Percentiles rank a stretch among this genome's conserved stretches.
These are phyloP conservation scores for Cichlasoma orientale DNA, from an alignment of 2,797 vertebrate genomes.

Conservation along the genomic window DNA sequence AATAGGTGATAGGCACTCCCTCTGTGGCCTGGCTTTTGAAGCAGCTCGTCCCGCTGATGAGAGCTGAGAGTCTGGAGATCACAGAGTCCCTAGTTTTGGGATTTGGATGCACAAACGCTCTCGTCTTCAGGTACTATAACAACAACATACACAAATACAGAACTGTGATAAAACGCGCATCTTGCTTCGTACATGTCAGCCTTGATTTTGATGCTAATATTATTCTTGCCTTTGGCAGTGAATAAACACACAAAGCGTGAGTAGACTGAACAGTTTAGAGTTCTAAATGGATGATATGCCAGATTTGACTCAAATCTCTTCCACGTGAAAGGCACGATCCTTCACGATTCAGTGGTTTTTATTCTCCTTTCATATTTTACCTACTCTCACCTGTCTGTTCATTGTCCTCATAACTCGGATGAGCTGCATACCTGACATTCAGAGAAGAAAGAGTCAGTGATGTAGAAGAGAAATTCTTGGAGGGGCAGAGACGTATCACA, in stretches of 20 bases:
- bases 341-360: conserved; percentile 7
- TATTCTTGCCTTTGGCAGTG: neutral
- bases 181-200: neutral
- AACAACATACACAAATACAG: neutral
- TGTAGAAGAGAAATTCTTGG: conserved; percentile 29
- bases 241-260: neutral
- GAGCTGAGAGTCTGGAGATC: conserved; percentile 97
- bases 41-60: conserved; percentile 97
- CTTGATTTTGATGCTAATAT: neutral
- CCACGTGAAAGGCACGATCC: neutral
- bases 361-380: conserved; percentile 1
- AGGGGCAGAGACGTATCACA: conserved; percentile 25
- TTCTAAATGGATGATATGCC: conserved; percentile 1
- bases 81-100: conserved; percentile 97
- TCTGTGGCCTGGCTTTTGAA: conserved; percentile 96
- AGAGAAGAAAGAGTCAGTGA: conserved; percentile 26
- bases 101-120: conserved; percentile 96
- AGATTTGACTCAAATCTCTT: conserved; percentile 16
- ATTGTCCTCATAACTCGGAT: conserved; percentile 64
- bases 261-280: conserved; percentile 6
- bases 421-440: conserved; percentile 50
- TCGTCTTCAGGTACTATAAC: conserved; percentile 91
- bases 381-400: conserved; percentile 28
- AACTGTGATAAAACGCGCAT: neutral
- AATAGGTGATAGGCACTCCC: conserved; percentile 94